These are phyloP conservation scores for Rhinolophus ferrumequinum DNA, from an alignment of 2,113 vertebrate species.

Conservation along the genomic window DNA sequence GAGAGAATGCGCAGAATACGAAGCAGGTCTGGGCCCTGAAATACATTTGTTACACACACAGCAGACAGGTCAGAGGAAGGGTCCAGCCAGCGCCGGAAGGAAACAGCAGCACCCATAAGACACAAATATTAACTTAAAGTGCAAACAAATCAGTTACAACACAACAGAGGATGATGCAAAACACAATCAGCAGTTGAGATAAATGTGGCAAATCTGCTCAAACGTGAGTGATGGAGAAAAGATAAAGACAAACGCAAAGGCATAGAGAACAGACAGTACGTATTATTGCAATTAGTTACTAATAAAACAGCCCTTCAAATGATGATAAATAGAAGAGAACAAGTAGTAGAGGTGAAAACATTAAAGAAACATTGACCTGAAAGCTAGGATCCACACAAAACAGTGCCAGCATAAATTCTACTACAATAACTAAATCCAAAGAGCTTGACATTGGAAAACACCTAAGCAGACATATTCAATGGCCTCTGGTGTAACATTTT, in stretches of 20 bases:
- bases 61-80: not conserved
- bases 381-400: not conserved
- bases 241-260: no score
- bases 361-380: no score
- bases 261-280: accelerated
- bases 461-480: not conserved
- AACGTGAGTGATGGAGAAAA: no score
- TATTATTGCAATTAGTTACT: not conserved
- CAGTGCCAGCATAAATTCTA: not conserved
- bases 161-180: not conserved
- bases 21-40: not conserved
- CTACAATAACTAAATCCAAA: not conserved
- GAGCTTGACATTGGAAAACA: not conserved
- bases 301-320: not conserved
- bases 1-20: accelerated
- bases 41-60: not conserved
- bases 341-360: not conserved
- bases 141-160: not conserved
- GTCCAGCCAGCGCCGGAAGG: not conserved
- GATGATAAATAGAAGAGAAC: not conserved
- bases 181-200: no score
- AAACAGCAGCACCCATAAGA: not conserved
- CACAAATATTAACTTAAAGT: not conserved
- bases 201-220: not conserved
- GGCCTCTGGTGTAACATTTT: no score